Conservation (phyloP, 2,797 vertebrate species). For the Sparidentex hasta region DNA sequence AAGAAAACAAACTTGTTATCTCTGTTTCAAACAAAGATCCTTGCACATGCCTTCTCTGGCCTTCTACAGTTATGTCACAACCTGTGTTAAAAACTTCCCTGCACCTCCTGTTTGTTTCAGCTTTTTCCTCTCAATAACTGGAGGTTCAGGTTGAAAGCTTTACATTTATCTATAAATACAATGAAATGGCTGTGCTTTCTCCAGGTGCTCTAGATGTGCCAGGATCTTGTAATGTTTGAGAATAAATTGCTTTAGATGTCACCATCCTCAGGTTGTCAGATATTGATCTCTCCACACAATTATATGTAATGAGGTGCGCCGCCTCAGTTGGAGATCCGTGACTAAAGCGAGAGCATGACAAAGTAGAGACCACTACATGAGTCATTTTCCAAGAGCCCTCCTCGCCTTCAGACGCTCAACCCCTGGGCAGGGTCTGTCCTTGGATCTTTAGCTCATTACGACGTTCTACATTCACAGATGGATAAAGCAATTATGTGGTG, state of each 20-base stretch:
- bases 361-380: conserved; percentile 33
- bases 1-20: background rate
- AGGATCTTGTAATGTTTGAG: conserved; percentile 12
- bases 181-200: background rate
- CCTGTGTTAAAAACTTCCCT: background rate
- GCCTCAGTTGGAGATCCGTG: conserved; percentile 37
- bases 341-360: conserved; percentile 37
- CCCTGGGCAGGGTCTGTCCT: conserved; percentile 35
- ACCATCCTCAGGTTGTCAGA: conserved; percentile 35
- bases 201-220: background rate
- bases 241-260: conserved; percentile 31
- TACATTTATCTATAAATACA: background rate
- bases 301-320: conserved; percentile 41
- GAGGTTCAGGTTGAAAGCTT: conserved; percentile 5
- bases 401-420: conserved; percentile 13
- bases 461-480: conserved; percentile 27
- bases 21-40: background rate
- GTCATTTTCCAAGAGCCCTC: conserved; percentile 46
- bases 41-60: background rate
- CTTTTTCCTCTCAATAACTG: conserved; percentile 1
- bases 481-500: conserved; percentile 60
- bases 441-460: conserved; percentile 57
- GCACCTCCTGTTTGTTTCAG: background rate
- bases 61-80: background rate
- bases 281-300: conserved; percentile 47